Base-by-base conservation (phyloP, 2,888 invertebrate species). In the Euproctis similis region DNA sequence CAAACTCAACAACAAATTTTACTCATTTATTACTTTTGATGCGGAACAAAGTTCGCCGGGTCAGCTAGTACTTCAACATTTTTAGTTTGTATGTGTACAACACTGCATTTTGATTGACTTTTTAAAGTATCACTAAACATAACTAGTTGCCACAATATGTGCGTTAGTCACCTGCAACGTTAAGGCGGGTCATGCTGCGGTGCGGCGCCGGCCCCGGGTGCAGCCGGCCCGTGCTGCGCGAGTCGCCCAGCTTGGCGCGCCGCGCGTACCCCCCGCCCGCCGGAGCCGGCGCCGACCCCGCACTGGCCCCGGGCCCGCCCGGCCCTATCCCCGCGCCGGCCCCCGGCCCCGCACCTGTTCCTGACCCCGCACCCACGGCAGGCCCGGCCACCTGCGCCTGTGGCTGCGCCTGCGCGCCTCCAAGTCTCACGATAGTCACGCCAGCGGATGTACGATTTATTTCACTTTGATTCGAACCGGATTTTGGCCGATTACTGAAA, bases 401-500 rank as follows among this genome's bases (percentile, higher is more conserved):
- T 6, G 14, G 16, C 6, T 26, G 21, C 1, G 25, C 5, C 23
- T 36, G 49, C 17, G 48, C 28, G 2, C 72, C 78, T 5, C 91
- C 91, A 8, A 93, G 86, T 63, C 92, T 92, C 12, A 93, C 93
- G 36, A 93, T 92, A 1, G 93, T 94, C 4, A 93, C 91, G 3
- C 92, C 92, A 2, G 90, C 89, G 0, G 90, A 89, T 1, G 89
- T 92, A 37, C 90, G 88, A 60, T 90, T 90, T 19, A 91, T 89
- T 62, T 90, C 89, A 55, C 87, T 62, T 66, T 85, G 64, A 1
- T 66, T 63, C 8, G 60, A 41, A 1, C 65, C 64, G 0, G 76
- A 68, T 36, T 76, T 75, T 1, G 75, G 76, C 8, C 76, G 69
- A 23, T 58, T 67, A 31, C 69, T 72, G 54, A 14, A 12, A 1